These are phyloP conservation scores for Ceraclea dissimilis DNA, from an alignment of 2,888 invertebrate species.

Conservation along the genomic window DNA sequence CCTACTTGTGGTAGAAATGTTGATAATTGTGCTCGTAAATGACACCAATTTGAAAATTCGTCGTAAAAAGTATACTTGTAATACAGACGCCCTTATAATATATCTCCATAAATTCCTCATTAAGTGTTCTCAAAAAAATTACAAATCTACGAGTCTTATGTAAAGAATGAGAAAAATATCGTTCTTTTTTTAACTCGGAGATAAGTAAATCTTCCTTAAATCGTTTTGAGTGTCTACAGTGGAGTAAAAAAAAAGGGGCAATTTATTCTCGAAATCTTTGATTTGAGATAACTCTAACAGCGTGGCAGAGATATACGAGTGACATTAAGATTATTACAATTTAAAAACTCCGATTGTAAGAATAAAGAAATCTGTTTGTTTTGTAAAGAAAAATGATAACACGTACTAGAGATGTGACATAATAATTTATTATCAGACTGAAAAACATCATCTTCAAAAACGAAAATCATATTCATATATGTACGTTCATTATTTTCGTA, in stretches of 20 bases:
- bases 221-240: slow-evolving; percentile 10
- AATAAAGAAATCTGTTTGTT: not conserved
- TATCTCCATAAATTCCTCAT: slow-evolving; percentile 13
- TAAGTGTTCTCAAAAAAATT: slow-evolving; percentile 4
- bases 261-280: slow-evolving; percentile 12
- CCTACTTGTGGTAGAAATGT: no score
- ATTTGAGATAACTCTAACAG: slow-evolving; percentile 8
- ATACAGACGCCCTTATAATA: not conserved
- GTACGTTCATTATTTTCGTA: no score
- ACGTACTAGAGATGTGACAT: not conserved
- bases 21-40: no score
- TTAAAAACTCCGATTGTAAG: slow-evolving; percentile 12
- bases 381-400: not conserved
- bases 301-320: slow-evolving; percentile 22
- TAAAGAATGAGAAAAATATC: slow-evolving; percentile 6
- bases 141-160: not conserved
- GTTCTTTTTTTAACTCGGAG: slow-evolving; percentile 8
- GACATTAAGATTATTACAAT: slow-evolving; percentile 21
- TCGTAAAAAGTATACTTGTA: no score
- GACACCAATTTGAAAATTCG: no score
- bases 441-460: no score
- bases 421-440: not conserved
- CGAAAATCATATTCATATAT: no score
- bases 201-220: slow-evolving; percentile 17
- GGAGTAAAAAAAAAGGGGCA: slow-evolving; percentile 7